Base-by-base conservation (phyloP, 1,140 invertebrate species). In the Ctenoplectra terminalis region DNA sequence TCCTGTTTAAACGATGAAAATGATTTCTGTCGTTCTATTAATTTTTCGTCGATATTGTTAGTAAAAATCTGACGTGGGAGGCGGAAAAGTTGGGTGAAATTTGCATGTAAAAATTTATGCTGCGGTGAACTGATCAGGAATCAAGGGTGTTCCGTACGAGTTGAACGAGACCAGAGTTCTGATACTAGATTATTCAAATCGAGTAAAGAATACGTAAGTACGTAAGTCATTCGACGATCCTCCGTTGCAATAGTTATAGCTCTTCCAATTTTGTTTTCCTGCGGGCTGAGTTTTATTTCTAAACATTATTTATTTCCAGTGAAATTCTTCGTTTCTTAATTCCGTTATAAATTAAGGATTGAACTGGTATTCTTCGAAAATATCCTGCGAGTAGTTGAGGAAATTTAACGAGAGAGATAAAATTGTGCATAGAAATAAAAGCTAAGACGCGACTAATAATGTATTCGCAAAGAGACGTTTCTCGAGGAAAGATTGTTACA, bases 101-200 rank as follows among this genome's bases (percentile, higher is more conserved):
- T 60, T 34, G 7, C 29, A 34, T 60, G 29, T 15, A 31, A 31
- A 34, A 23, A n/a, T 61, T 37, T 20, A 17, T 9, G 15, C 20
- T 20, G 8, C 3, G 8, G 31, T 37, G 23, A 20, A 13, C 9
- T 11, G 9, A 46, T 48, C 26, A 26, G 43, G 1, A 23, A 48
- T 29, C 4, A 29, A 29, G 26, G 40, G 5, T 46, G 64, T 11
- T 29, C 20, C 31, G 31, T 17, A 60, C 56, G 1, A 66, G 26
- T 31, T 17, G 40, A 66, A 46, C 40, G 40, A 29, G 63, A 46
- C 13, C 40, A 17, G 64, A 29, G 15, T 46, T 61, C 9, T 5
- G 3, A 61, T n/a, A 37, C 31, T 37, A 37, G 34, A 61, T 61
- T 23, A 66, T 66, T 66, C 40, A 46, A 66, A 46, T 66, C 15